phyloP scores from a whole-genome alignment of 2,113 vertebrate species.

The Tachysurus vachellii region DNA sequence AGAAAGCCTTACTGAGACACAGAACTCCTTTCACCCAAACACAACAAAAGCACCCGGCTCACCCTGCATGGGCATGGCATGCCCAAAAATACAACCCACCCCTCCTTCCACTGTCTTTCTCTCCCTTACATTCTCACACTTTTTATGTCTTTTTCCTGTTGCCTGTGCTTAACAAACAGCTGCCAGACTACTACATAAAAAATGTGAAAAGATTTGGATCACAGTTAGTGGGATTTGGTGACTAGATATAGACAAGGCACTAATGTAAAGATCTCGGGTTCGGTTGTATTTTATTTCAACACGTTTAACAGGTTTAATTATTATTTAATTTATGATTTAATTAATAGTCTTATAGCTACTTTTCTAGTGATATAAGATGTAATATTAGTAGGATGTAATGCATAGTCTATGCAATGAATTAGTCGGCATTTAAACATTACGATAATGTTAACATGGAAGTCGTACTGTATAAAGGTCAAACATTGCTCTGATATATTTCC shows the following conservation, averaged over 20 bases:
- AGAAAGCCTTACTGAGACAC: slow-evolving; percentile 14
- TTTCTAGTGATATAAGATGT: not conserved
- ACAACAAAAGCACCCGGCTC: slow-evolving; percentile 33
- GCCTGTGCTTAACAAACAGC: not conserved
- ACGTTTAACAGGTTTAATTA: not conserved
- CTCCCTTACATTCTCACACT: not conserved
- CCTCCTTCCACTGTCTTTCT: slow-evolving; percentile 8
- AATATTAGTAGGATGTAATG: not conserved
- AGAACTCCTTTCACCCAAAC: slow-evolving; percentile 24
- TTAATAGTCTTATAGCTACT: not conserved
- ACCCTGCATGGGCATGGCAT: slow-evolving; percentile 1
- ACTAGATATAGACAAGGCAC: not conserved
- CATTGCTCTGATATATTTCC: not conserved
- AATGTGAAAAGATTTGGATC: not conserved
- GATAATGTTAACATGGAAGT: not conserved
- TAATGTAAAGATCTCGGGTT: not conserved
- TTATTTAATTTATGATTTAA: too few relatives aligned
- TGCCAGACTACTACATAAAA: not conserved
- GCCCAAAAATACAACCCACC: slow-evolving; percentile 29
- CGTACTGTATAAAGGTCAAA: not conserved
- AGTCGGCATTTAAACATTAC: not conserved
- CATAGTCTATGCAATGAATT: not conserved
- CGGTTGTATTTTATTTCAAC: slow-evolving; percentile 9
- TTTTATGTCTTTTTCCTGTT: not conserved
- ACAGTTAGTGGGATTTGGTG: not conserved